Evolutionary conservation across 2,888 invertebrate genomes (phyloP).

Genomic region (Heliconius ethilla): DNA sequence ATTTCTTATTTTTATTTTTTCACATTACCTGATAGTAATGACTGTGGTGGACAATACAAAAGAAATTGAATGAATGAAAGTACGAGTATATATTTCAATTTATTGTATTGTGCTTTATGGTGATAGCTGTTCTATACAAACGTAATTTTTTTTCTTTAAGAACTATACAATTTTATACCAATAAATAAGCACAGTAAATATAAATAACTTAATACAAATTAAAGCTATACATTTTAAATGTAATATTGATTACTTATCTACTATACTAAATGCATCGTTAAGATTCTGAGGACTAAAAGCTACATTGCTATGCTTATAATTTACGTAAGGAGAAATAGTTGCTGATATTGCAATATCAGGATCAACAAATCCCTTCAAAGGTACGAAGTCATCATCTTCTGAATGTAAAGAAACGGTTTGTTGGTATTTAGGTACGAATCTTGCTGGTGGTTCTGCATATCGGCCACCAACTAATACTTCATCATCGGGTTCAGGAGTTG

Average conservation of each 20-base stretch:
- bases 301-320: conserved; percentile 74
- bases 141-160: neutral
- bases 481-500: conserved; percentile 48
- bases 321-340: conserved; percentile 68
- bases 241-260: conserved; percentile 53
- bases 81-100: neutral
- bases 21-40: neutral
- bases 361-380: conserved; percentile 52
- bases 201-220: conserved; percentile 10
- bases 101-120: neutral
- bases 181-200: conserved; percentile 18
- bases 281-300: conserved; percentile 77
- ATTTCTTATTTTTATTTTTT: conserved; percentile 5
- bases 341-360: conserved; percentile 56
- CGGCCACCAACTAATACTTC: conserved; percentile 46
- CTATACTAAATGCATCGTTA: conserved; percentile 76
- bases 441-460: conserved; percentile 67
- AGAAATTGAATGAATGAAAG: neutral
- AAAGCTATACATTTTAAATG: conserved; percentile 10
- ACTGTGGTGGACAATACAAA: neutral
- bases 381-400: conserved; percentile 54
- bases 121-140: neutral
- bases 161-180: conserved; percentile 20
- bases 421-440: conserved; percentile 56
- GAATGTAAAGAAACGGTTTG: conserved; percentile 46